phyloP scores from a whole-genome alignment of 2,888 invertebrate genomes.

The Ophioninae sp. region DNA sequence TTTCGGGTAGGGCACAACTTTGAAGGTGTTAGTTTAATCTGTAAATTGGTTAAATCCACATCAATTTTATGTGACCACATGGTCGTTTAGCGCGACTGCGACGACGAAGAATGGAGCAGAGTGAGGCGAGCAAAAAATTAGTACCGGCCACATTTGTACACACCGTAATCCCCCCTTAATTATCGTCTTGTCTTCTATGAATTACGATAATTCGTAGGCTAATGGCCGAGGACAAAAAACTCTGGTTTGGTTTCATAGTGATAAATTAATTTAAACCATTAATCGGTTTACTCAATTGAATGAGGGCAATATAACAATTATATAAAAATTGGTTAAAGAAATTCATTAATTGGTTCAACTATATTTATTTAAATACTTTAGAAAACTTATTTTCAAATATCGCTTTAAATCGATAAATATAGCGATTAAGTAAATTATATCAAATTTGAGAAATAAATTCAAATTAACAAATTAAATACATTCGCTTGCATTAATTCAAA shows the following conservation, averaged over 20 bases:
- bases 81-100: slow-evolving; percentile 30
- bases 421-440: no score
- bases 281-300: no score
- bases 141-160: slow-evolving; percentile 13
- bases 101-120: slow-evolving; percentile 1
- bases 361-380: no score
- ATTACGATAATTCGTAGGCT: slow-evolving; percentile 1
- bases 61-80: slow-evolving; percentile 39
- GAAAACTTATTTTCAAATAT: no score
- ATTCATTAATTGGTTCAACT: no score
- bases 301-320: no score
- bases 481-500: no score
- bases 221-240: background rate
- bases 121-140: slow-evolving; percentile 14
- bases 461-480: no score
- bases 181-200: slow-evolving; percentile 6
- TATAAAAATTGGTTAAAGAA: no score
- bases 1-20: background rate
- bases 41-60: slow-evolving; percentile 46
- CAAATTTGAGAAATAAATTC: no score
- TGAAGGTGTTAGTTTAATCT: slow-evolving; percentile 40
- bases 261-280: no score
- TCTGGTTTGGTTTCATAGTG: background rate
- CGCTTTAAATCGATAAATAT: no score
- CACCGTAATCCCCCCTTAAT: slow-evolving; percentile 13